A percentile compares a stretch with the other conserved stretches of the same genome.
Conservation (phyloP, 2,888 invertebrate species). For the Allophyes oxyacanthae region DNA sequence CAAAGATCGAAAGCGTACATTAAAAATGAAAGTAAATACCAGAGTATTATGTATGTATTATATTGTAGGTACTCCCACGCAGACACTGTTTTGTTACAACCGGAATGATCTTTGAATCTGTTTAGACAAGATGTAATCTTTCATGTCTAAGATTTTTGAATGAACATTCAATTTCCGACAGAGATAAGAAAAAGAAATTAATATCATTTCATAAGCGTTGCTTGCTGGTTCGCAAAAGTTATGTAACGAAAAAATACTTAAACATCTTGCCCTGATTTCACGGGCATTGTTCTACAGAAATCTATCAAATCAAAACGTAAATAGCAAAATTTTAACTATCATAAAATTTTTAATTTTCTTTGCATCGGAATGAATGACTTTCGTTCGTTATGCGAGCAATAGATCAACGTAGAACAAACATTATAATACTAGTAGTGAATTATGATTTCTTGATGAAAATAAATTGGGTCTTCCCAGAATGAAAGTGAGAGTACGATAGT, state of each 20-base stretch:
- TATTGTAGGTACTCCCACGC: slow-evolving; percentile 29
- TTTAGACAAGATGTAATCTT: slow-evolving; percentile 33
- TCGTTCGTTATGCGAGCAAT: too few relatives aligned
- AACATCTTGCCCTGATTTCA: too few relatives aligned
- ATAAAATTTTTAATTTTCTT: too few relatives aligned
- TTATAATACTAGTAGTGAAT: too few relatives aligned
- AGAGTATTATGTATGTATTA: slow-evolving; percentile 22
- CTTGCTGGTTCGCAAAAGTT: background rate
- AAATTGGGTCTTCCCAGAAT: slow-evolving; percentile 8
- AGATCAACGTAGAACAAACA: too few relatives aligned
- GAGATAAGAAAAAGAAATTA: slow-evolving; percentile 5
- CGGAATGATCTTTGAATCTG: slow-evolving; percentile 15
- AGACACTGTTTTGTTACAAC: slow-evolving; percentile 4
- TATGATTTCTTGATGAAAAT: background rate
- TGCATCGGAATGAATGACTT: too few relatives aligned
- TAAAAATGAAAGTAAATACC: slow-evolving; percentile 45
- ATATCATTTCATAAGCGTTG: background rate
- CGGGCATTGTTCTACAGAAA: too few relatives aligned
- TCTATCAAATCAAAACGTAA: too few relatives aligned
- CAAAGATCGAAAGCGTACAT: slow-evolving; percentile 8
- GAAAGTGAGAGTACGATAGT: slow-evolving; percentile 36
- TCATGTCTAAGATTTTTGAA: slow-evolving; percentile 14
- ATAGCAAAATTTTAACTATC: too few relatives aligned
- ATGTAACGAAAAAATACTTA: background rate
- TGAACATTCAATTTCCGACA: slow-evolving; percentile 7